Evolutionary conservation across 2,797 vertebrate species (phyloP).

Genomic region (Gephyroberyx darwinii): DNA sequence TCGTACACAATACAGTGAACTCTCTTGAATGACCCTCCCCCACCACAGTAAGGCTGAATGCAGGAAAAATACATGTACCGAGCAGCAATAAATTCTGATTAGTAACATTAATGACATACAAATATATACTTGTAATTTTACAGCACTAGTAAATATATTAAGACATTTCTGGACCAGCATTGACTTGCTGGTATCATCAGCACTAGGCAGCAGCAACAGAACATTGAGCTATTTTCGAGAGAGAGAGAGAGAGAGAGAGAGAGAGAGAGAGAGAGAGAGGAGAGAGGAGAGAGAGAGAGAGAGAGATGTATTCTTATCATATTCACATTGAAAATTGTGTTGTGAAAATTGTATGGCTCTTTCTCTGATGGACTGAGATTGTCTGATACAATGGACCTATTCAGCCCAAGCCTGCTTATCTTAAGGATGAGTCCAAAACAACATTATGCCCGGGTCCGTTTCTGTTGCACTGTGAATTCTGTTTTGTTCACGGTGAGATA

Average conservation of each 20-base stretch:
- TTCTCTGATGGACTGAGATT: slow-evolving; percentile 24
- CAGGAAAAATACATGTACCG: slow-evolving; percentile 56
- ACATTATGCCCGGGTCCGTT: slow-evolving; percentile 25
- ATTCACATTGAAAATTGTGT: slow-evolving; percentile 62
- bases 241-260: slow-evolving; percentile 19
- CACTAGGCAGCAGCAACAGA: slow-evolving; percentile 61
- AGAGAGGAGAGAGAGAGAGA: slow-evolving; percentile 29
- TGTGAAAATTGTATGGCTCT: slow-evolving; percentile 43
- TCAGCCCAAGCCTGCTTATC: slow-evolving; percentile 7
- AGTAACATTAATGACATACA: slow-evolving; percentile 56
- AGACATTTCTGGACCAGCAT: slow-evolving; percentile 78
- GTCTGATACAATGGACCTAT: slow-evolving; percentile 39
- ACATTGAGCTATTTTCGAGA: slow-evolving; percentile 33
- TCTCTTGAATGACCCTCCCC: slow-evolving; percentile 20
- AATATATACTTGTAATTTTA: slow-evolving; percentile 65
- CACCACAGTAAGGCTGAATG: slow-evolving; percentile 48
- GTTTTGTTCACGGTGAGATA: slow-evolving; percentile 38
- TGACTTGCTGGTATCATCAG: slow-evolving; percentile 66
- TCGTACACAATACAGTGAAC: slow-evolving; percentile 27
- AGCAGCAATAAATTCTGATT: slow-evolving; percentile 67
- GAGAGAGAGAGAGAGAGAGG: slow-evolving; percentile 11
- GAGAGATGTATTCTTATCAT: slow-evolving; percentile 33
- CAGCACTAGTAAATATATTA: slow-evolving; percentile 77
- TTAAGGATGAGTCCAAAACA: slow-evolving; percentile 29
- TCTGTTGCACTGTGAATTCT: slow-evolving; percentile 19